phyloP scores from a whole-genome alignment of 2,113 vertebrate species.

The Antechinus flavipes region DNA sequence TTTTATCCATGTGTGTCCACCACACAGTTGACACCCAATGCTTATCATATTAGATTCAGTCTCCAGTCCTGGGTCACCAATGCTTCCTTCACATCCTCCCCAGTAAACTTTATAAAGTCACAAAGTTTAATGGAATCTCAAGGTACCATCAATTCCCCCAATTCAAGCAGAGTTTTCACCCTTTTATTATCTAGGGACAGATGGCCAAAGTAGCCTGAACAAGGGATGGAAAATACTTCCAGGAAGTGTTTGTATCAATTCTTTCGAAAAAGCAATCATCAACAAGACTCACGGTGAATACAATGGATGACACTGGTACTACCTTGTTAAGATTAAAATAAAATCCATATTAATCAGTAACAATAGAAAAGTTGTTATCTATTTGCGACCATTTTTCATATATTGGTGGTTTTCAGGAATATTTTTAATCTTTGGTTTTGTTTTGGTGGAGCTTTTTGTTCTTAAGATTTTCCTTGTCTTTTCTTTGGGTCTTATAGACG shows the following conservation, averaged over 20 bases:
- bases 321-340: neutral
- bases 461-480: neutral
- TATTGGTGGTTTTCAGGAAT: neutral
- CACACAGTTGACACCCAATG: neutral
- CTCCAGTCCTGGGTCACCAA: neutral
- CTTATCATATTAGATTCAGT: neutral
- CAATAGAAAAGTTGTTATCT: neutral
- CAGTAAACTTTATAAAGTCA: conserved; percentile 32
- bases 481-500: neutral
- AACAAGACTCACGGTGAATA: neutral
- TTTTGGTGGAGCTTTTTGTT: neutral
- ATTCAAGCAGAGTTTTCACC: neutral
- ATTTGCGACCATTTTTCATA: neutral
- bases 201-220: neutral
- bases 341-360: neutral
- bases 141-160: neutral
- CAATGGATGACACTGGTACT: neutral
- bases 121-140: conserved; percentile 8
- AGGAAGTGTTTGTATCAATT: conserved; percentile 29
- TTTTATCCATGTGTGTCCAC: neutral
- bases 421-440: neutral
- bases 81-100: neutral
- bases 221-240: neutral
- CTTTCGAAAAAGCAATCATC: neutral
- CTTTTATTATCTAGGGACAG: conserved; percentile 7